Evolutionary conservation across 1,140 invertebrate genomes (phyloP), one percentile per base, ranked within the genome.

Genomic region (Lineus longissimus): DNA sequence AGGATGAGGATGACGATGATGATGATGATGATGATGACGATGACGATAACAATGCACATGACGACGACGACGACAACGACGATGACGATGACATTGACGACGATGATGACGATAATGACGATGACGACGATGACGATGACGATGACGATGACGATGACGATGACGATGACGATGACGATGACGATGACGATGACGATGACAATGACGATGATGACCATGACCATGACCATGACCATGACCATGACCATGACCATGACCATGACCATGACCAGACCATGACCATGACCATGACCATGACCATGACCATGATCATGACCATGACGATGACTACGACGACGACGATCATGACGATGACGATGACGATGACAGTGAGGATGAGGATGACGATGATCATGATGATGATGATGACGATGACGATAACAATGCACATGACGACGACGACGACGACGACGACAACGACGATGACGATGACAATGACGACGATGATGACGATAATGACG

Each of bases 371-470:
- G n/a, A n/a, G n/a, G n/a, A n/a, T n/a, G n/a, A n/a, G n/a, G n/a
- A n/a, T n/a, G n/a, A n/a, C n/a, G n/a, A n/a, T n/a, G n/a, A n/a
- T 55, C 13, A 55, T 55, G 54, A 55, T 55, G 54, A 55, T 55
- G 54, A 55, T 55, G 54, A 55, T 55, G 54, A 55, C 23, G 54
- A 55, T 55, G 54, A 55, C 23, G 54, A 55, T 23, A 23, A 55
- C 23, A 23, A n/a, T n/a, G n/a, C n/a, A n/a, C n/a, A n/a, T n/a
- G n/a, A n/a, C n/a, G n/a, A n/a, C n/a, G n/a, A n/a, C n/a, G n/a
- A n/a, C n/a, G n/a, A n/a, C n/a, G n/a, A n/a, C n/a, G n/a, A n/a
- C n/a, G n/a, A n/a, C n/a, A 23, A 55, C 13, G 13, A 23, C 11
- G 23, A 55, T 23, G 54, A 55, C 54, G 54, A 23, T 55, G 54